Conservation (phyloP, 2,888 invertebrate genomes). For the Lepas anatifera region DNA sequence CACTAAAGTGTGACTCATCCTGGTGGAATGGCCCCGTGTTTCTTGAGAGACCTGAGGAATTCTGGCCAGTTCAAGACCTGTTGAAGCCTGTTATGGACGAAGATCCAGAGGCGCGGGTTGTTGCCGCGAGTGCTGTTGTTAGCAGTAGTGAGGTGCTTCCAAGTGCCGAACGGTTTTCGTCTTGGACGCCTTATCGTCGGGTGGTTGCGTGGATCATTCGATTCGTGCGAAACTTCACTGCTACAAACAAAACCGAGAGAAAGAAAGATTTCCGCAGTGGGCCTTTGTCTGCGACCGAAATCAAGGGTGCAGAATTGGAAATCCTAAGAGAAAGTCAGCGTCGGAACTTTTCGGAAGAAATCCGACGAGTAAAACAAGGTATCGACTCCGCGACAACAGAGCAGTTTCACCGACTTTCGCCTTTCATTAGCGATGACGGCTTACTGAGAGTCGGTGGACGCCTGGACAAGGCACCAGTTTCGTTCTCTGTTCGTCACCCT, state of each 20-base stretch:
- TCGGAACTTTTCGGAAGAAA: too few species aligned
- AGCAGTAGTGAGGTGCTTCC: background rate
- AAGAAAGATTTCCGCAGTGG: background rate
- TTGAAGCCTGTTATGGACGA: background rate
- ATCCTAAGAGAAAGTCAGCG: too few species aligned
- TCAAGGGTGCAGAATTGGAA: too few species aligned
- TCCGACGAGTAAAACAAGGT: too few species aligned
- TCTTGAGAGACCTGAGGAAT: background rate
- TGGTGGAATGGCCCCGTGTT: background rate
- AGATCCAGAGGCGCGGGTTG: background rate
- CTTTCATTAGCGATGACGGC: background rate
- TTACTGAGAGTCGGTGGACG: background rate
- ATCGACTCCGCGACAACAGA: too few species aligned
- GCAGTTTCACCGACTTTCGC: background rate
- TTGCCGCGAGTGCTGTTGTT: background rate
- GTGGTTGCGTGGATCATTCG: background rate
- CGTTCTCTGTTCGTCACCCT: background rate
- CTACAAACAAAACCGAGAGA: background rate
- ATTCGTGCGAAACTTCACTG: background rate
- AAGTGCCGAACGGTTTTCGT: background rate
- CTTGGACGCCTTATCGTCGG: background rate
- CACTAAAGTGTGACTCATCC: background rate
- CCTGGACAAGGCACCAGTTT: background rate
- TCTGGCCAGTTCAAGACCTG: background rate
- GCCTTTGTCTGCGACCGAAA: background rate